Conservation (phyloP, 2,113 vertebrate species). For the Mormyrus lacerda region DNA sequence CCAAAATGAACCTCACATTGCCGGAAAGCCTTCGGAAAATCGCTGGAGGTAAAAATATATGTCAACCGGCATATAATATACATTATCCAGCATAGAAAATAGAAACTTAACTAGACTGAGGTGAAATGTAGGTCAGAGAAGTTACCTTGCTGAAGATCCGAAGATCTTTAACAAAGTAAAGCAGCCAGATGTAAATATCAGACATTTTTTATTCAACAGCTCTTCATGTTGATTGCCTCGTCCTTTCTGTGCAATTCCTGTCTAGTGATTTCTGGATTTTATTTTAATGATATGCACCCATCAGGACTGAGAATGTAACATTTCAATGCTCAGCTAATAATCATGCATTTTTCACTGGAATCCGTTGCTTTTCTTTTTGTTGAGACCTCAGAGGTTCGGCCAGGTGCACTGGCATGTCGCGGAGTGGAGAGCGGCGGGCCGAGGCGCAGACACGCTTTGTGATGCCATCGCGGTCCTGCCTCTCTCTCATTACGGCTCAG, state of each 20-base stretch:
- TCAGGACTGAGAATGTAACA: background rate
- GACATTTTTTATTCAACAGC: background rate
- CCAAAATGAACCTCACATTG: background rate
- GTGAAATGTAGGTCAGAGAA: background rate
- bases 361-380: background rate
- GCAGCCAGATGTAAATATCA: background rate
- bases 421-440: background rate
- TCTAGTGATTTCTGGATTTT: background rate
- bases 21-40: background rate
- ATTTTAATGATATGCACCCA: background rate
- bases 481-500: background rate
- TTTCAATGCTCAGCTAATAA: background rate
- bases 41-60: background rate
- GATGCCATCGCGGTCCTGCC: background rate
- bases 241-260: background rate
- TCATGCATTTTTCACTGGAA: background rate
- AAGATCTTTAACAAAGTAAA: background rate
- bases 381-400: background rate
- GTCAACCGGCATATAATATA: no score
- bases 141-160: background rate
- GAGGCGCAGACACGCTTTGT: background rate
- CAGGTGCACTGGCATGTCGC: background rate
- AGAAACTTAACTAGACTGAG: background rate
- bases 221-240: background rate
- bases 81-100: background rate